These are phyloP conservation scores for Scaptomyza cyrtandrae DNA, from an alignment of 2,888 invertebrate species.

Conservation along the genomic window DNA sequence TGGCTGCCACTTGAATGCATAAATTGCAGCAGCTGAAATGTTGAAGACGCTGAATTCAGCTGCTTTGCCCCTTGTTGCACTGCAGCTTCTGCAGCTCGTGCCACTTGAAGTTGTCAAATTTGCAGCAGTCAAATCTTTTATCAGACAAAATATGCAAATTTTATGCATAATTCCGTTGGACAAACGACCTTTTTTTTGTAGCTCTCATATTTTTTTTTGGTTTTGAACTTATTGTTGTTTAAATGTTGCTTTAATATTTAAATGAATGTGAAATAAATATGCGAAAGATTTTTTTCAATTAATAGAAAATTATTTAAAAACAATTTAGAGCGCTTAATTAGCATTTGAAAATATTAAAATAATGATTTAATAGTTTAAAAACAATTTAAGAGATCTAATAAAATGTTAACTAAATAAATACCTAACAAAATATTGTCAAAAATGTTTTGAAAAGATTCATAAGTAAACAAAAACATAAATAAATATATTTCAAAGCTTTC, in stretches of 20 bases:
- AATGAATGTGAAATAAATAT: slow-evolving; percentile 1
- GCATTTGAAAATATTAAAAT: background rate
- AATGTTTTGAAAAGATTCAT: background rate
- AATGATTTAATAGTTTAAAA: no score
- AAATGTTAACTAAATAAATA: no score
- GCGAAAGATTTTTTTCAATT: background rate
- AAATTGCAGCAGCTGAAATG: slow-evolving; percentile 68
- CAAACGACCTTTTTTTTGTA: slow-evolving; percentile 28
- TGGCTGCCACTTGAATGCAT: slow-evolving; percentile 71
- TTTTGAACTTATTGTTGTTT: slow-evolving; percentile 11
- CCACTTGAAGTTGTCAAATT: slow-evolving; percentile 77
- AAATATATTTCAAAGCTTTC: background rate
- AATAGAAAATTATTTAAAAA: background rate
- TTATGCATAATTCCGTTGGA: slow-evolving; percentile 53
- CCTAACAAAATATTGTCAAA: no score
- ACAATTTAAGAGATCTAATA: no score
- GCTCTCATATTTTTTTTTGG: background rate
- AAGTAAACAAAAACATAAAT: no score
- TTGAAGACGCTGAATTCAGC: slow-evolving; percentile 53
- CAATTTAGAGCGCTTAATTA: background rate
- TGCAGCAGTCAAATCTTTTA: slow-evolving; percentile 68
- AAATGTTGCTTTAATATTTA: slow-evolving; percentile 37
- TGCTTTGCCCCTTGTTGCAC: background rate
- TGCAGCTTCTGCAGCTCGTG: slow-evolving; percentile 27
- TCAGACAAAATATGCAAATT: slow-evolving; percentile 61